These are phyloP conservation scores for Mythimna vitellina DNA, from an alignment of 2,888 invertebrate genomes.

Conservation along the genomic window DNA sequence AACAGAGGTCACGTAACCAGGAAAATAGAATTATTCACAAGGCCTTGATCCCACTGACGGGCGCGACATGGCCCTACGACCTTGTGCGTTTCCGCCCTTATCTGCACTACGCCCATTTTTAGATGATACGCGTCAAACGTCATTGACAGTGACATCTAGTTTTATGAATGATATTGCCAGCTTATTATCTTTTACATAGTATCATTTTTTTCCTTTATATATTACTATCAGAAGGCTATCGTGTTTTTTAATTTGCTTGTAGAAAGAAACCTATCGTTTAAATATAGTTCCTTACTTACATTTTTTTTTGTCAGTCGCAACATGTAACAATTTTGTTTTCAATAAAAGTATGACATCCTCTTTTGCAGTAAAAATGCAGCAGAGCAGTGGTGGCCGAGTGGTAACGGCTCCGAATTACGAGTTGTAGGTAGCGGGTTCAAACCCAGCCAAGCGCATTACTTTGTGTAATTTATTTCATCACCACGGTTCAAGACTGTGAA, in stretches of 20 bases:
- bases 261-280: too few relatives aligned
- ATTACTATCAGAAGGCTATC: neutral
- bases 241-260: too few relatives aligned
- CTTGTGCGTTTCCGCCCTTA: conserved; percentile 74
- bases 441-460: too few relatives aligned
- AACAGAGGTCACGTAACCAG: conserved; percentile 51
- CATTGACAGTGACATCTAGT: conserved; percentile 43
- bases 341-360: too few relatives aligned
- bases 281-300: neutral
- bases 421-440: too few relatives aligned
- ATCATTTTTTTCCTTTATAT: neutral
- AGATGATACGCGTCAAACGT: conserved; percentile 35
- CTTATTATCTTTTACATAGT: neutral
- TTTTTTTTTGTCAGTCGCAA: too few relatives aligned
- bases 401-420: too few relatives aligned
- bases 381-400: too few relatives aligned
- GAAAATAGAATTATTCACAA: conserved; percentile 44
- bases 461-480: too few relatives aligned
- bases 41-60: conserved; percentile 66
- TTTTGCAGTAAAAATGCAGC: too few relatives aligned
- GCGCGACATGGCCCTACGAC: conserved; percentile 57
- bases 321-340: too few relatives aligned
- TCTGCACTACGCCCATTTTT: conserved; percentile 50
- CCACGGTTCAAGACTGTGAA: too few relatives aligned
- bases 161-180: conserved; percentile 16